These are phyloP conservation scores for Pogonus chalceus DNA, from an alignment of 1,140 invertebrate species.

Conservation along the genomic window DNA sequence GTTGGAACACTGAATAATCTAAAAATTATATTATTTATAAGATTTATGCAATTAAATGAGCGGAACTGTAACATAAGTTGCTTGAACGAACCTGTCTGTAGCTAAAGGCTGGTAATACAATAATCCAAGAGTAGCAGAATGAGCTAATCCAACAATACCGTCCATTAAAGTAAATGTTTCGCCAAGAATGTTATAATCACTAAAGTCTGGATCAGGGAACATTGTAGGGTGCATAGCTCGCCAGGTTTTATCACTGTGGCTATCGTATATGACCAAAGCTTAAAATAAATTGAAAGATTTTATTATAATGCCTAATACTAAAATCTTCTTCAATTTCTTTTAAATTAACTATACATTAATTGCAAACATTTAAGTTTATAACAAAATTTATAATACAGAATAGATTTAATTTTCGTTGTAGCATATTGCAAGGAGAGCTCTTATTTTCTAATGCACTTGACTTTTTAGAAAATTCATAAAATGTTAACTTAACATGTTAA, in stretches of 20 bases:
- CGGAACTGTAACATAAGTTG: neutral
- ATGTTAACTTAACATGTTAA: too few species aligned
- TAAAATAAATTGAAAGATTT: conserved; percentile 21
- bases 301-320: conserved; percentile 3
- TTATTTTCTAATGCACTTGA: too few species aligned
- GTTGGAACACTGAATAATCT: conserved; percentile 66
- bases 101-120: conserved; percentile 74
- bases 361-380: too few species aligned
- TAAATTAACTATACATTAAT: neutral
- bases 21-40: conserved; percentile 16
- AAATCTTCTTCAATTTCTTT: neutral
- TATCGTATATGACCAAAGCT: conserved; percentile 67
- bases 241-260: conserved; percentile 60
- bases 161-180: conserved; percentile 66
- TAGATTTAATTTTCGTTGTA: too few species aligned
- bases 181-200: conserved; percentile 51
- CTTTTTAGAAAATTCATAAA: too few species aligned
- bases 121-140: conserved; percentile 52
- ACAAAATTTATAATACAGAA: too few species aligned
- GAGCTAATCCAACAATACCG: conserved; percentile 65
- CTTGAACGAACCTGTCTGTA: conserved; percentile 50
- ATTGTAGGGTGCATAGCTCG: conserved; percentile 63
- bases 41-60: neutral
- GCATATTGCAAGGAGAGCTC: too few species aligned
- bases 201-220: conserved; percentile 69